These are phyloP conservation scores for Ophonus ardosiacus DNA, from an alignment of 2,888 invertebrate genomes.

Conservation along the genomic window DNA sequence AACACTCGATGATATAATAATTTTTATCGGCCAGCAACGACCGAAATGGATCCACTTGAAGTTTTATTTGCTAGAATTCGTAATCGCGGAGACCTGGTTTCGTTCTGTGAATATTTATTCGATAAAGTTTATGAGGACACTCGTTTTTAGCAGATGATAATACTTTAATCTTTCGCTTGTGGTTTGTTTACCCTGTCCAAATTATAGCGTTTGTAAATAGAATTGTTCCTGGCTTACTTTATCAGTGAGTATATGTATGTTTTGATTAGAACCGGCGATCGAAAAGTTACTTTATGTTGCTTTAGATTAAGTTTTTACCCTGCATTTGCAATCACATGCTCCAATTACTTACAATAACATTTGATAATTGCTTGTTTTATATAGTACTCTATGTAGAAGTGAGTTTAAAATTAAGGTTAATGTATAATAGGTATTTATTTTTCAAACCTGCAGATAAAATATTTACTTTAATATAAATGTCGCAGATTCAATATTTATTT, in stretches of 20 bases:
- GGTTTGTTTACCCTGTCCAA: slow-evolving; percentile 7
- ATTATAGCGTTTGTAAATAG: slow-evolving; percentile 12
- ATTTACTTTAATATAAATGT: too few species aligned
- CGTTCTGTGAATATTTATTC: slow-evolving; percentile 57
- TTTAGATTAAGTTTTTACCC: too few species aligned
- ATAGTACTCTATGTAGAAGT: neutral
- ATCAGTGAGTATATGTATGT: neutral
- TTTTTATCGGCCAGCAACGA: slow-evolving; percentile 18
- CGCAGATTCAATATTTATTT: too few species aligned
- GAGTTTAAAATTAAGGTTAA: neutral
- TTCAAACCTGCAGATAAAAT: too few species aligned
- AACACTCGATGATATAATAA: slow-evolving; percentile 34
- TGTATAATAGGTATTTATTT: neutral
- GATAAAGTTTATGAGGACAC: slow-evolving; percentile 51
- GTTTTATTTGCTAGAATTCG: slow-evolving; percentile 57
- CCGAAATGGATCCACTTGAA: slow-evolving; percentile 55
- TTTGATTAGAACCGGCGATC: neutral
- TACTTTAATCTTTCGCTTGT: slow-evolving; percentile 31
- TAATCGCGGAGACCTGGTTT: slow-evolving; percentile 57
- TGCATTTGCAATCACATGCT: neutral
- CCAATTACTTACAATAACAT: neutral
- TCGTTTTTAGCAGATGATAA: slow-evolving; percentile 40
- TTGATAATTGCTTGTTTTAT: neutral
- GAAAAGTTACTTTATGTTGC: too few species aligned
- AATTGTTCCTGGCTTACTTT: slow-evolving; percentile 9